phyloP scores from a whole-genome alignment of 2,888 invertebrate species.

The Halocaridina rubra region DNA sequence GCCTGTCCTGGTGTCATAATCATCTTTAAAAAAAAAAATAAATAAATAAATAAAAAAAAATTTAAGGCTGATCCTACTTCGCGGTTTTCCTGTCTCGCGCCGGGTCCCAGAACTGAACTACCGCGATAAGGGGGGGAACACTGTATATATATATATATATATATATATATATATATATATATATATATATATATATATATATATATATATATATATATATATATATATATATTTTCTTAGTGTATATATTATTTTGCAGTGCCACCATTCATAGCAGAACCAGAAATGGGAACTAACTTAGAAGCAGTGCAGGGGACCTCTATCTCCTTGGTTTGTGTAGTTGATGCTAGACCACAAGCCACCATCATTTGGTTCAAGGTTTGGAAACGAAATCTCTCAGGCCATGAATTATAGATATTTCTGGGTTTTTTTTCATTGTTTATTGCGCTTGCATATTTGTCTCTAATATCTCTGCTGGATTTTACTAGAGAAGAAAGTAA shows the following conservation, averaged over 20 bases:
- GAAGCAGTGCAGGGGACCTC: slow-evolving; percentile 68
- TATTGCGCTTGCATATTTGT: too few relatives aligned
- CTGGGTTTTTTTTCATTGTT: too few relatives aligned
- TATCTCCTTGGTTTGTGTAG: slow-evolving; percentile 69
- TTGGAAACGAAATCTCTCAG: background rate
- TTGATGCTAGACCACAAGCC: slow-evolving; percentile 72
- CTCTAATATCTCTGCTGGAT: too few relatives aligned
- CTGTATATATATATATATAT: background rate
- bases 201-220: background rate
- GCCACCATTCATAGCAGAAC: slow-evolving; percentile 70
- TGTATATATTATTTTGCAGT: slow-evolving; percentile 69
- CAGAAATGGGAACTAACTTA: slow-evolving; percentile 65
- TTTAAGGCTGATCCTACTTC: too few relatives aligned
- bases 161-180: slow-evolving; percentile 10
- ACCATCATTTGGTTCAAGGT: slow-evolving; percentile 61
- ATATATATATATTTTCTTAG: background rate
- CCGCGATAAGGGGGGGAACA: too few relatives aligned
- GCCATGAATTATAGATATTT: too few relatives aligned
- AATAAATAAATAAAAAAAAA: too few relatives aligned
- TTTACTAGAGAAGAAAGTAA: too few relatives aligned
- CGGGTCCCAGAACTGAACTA: too few relatives aligned
- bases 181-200: slow-evolving; percentile 9
- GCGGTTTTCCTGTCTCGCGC: too few relatives aligned
- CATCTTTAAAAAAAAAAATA: too few relatives aligned
- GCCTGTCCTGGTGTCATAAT: too few relatives aligned